phyloP scores from a whole-genome alignment of 2,888 invertebrate genomes.

The Andrena bicolor region DNA sequence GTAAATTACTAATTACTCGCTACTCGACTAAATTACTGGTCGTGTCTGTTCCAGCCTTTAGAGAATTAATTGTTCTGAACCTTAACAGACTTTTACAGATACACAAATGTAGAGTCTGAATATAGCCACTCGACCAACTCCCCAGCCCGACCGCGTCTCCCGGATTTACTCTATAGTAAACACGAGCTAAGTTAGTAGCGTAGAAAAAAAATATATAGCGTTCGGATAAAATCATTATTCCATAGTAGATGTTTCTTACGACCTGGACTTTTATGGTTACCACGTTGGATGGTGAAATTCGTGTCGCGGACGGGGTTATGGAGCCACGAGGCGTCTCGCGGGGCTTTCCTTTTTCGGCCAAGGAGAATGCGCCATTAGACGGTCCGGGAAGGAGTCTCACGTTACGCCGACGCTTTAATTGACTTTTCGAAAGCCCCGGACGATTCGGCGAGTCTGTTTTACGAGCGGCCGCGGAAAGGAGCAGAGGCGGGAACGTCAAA shows the following conservation, averaged over 20 bases:
- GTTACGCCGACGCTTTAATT: slow-evolving; percentile 56
- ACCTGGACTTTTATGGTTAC: neutral
- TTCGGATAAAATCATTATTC: too few species aligned
- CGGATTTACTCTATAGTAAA: too few species aligned
- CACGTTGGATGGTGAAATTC: slow-evolving; percentile 12
- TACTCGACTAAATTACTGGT: too few species aligned
- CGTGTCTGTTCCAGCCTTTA: too few species aligned
- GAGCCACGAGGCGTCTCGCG: slow-evolving; percentile 5
- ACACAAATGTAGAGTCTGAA: too few species aligned
- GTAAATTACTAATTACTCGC: too few species aligned
- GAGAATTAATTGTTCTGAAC: too few species aligned
- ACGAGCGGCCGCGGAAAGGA: slow-evolving; percentile 31
- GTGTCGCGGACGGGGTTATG: slow-evolving; percentile 30
- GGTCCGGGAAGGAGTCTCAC: slow-evolving; percentile 36
- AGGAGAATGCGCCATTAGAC: slow-evolving; percentile 43
- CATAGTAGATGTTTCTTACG: neutral
- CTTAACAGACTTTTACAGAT: too few species aligned
- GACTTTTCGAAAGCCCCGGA: slow-evolving; percentile 43
- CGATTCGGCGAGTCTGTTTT: slow-evolving; percentile 26
- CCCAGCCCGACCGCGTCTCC: too few species aligned
- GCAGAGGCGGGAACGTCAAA: slow-evolving; percentile 57
- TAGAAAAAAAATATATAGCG: too few species aligned
- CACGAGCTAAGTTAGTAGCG: too few species aligned
- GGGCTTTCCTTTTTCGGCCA: slow-evolving; percentile 41
- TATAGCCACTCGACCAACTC: too few species aligned